Conservation (phyloP, 1,140 invertebrate genomes). For the Cotesia vestalis region DNA sequence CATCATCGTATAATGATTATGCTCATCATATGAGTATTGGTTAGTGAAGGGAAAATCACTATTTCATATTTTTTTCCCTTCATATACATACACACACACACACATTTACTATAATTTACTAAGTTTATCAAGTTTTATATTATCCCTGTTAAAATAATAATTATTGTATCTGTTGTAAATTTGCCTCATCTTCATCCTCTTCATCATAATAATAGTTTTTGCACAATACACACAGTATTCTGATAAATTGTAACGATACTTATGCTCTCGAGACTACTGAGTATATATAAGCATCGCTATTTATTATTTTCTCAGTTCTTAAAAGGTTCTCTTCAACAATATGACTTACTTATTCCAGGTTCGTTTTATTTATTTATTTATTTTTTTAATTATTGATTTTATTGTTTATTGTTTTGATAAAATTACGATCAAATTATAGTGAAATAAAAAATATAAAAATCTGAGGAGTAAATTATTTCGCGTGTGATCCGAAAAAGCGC, state of each 20-base stretch:
- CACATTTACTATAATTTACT: not conserved
- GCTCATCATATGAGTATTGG: slow-evolving; percentile 26
- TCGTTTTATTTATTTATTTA: slow-evolving; percentile 29
- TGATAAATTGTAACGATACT: slow-evolving; percentile 64
- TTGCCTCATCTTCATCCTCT: slow-evolving; percentile 8
- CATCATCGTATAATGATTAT: slow-evolving; percentile 4
- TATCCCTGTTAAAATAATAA: too few species aligned
- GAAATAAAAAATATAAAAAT: too few species aligned
- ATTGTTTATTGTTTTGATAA: too few species aligned
- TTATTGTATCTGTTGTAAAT: too few species aligned
- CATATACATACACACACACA: slow-evolving; percentile 42
- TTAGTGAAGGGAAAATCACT: slow-evolving; percentile 43
- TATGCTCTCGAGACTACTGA: slow-evolving; percentile 25
- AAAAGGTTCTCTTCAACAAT: slow-evolving; percentile 54
- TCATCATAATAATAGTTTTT: slow-evolving; percentile 16
- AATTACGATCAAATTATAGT: too few species aligned
- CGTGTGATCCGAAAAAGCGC: not conserved
- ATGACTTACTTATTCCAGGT: slow-evolving; percentile 57
- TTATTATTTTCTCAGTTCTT: slow-evolving; percentile 57
- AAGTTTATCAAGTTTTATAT: not conserved
- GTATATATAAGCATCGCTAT: slow-evolving; percentile 57
- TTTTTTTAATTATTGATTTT: too few species aligned
- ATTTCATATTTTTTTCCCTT: slow-evolving; percentile 32
- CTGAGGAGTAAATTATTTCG: too few species aligned
- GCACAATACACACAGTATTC: slow-evolving; percentile 45